Evolutionary conservation across 2,797 vertebrate species (phyloP).

Genomic region (Dallia pectoralis): DNA sequence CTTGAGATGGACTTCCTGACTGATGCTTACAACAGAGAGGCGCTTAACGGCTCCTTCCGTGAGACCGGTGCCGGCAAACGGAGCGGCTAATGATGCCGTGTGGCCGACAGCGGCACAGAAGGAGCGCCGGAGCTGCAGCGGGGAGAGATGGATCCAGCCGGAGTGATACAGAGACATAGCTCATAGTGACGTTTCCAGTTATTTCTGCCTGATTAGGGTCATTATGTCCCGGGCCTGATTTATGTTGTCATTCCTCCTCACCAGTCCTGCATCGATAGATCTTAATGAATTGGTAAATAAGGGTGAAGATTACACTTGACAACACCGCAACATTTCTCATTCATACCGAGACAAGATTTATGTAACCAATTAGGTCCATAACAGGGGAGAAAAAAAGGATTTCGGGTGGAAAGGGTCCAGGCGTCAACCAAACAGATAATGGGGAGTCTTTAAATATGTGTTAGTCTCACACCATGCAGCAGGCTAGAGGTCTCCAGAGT

Average conservation of each 20-base stretch:
- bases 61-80: conserved; percentile 81
- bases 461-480: conserved; percentile 69
- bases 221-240: conserved; percentile 99
- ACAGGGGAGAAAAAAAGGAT: conserved; percentile 95
- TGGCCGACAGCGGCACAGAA: not conserved
- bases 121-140: not conserved
- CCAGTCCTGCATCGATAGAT: conserved; percentile 98
- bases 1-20: not conserved
- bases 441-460: conserved; percentile 86
- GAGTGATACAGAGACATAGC: conserved; percentile 95
- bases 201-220: conserved; percentile 99
- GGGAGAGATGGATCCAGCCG: conserved; percentile 68
- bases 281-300: conserved; percentile 99
- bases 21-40: conserved; percentile 56
- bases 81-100: conserved; percentile 86
- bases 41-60: conserved; percentile 76
- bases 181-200: conserved; percentile 99
- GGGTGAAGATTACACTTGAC: conserved; percentile 99
- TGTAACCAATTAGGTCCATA: conserved; percentile 99
- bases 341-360: conserved; percentile 99
- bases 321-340: conserved; percentile 99
- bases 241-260: conserved; percentile 99
- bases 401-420: conserved; percentile 94
- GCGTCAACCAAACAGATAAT: conserved; percentile 93
- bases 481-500: conserved; percentile 46